Evolutionary conservation across 2,888 invertebrate genomes (phyloP).

Genomic region (Pollenia labialis): DNA sequence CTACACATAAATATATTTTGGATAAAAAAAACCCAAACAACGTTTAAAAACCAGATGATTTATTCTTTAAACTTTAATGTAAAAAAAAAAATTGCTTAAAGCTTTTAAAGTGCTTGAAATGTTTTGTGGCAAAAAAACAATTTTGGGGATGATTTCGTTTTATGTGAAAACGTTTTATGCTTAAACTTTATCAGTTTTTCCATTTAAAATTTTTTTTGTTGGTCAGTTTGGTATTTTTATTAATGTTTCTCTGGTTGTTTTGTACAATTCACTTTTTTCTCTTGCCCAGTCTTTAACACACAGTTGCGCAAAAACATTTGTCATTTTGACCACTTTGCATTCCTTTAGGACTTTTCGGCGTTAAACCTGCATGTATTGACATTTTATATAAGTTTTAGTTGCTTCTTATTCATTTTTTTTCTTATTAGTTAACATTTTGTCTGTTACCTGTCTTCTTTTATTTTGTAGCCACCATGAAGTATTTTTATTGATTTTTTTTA

Average conservation of each 20-base stretch:
- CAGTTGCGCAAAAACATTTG: slow-evolving; percentile 73
- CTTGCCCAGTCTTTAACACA: slow-evolving; percentile 35
- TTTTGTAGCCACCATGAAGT: slow-evolving; percentile 60
- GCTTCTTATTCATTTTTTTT: background rate
- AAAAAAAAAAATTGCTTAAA: slow-evolving; percentile 37
- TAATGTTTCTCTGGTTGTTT: slow-evolving; percentile 32
- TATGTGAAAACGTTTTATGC: slow-evolving; percentile 67
- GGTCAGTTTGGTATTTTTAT: slow-evolving; percentile 42
- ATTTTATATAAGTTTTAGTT: slow-evolving; percentile 44
- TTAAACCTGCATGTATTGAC: slow-evolving; percentile 62
- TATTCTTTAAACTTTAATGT: slow-evolving; percentile 1
- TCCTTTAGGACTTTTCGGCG: slow-evolving; percentile 67
- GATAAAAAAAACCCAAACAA: slow-evolving; percentile 37
- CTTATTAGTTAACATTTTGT: slow-evolving; percentile 6
- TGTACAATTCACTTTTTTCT: slow-evolving; percentile 44
- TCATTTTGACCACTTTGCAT: slow-evolving; percentile 74
- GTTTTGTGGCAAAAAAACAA: slow-evolving; percentile 39
- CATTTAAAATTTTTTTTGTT: slow-evolving; percentile 6
- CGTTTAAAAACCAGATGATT: slow-evolving; percentile 50
- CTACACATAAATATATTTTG: slow-evolving; percentile 21
- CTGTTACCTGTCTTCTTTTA: slow-evolving; percentile 18
- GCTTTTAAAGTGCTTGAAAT: slow-evolving; percentile 72
- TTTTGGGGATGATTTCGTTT: slow-evolving; percentile 45
- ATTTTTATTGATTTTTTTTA: slow-evolving; percentile 56
- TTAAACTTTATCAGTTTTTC: slow-evolving; percentile 59